Percentiles rank a stretch among this genome's conserved stretches.
phyloP scores from a whole-genome alignment of 2,888 invertebrate genomes.

The Didymodactylos carnosus region DNA sequence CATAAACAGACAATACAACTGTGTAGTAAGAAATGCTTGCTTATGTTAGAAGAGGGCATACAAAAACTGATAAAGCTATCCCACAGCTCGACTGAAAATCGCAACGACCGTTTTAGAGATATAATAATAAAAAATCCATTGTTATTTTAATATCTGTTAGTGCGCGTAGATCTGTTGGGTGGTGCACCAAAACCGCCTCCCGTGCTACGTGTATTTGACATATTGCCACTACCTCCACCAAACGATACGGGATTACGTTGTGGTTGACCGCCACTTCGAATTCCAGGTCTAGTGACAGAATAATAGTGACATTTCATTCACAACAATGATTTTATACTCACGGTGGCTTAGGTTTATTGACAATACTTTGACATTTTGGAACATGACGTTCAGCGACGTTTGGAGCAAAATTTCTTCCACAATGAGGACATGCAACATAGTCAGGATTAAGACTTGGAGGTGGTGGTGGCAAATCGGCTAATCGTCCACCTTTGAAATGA shows the following conservation, averaged over 20 bases:
- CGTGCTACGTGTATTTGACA: too few species aligned
- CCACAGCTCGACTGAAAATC: too few species aligned
- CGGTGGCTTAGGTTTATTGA: slow-evolving; percentile 20
- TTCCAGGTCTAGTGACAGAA: background rate
- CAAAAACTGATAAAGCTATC: too few species aligned
- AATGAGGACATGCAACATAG: slow-evolving; percentile 72
- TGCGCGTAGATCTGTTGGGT: background rate
- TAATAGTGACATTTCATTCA: background rate
- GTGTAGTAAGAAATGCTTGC: too few species aligned
- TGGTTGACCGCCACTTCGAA: background rate
- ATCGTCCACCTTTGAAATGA: slow-evolving; percentile 48
- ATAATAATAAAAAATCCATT: too few species aligned
- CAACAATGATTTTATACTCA: too few species aligned
- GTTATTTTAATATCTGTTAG: too few species aligned
- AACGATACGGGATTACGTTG: too few species aligned
- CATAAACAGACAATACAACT: too few species aligned
- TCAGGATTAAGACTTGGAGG: slow-evolving; percentile 56
- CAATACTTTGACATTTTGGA: slow-evolving; percentile 62
- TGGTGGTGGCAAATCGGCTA: slow-evolving; percentile 61
- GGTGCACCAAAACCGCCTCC: background rate
- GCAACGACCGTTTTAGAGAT: too few species aligned
- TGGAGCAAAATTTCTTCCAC: slow-evolving; percentile 61
- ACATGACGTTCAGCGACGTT: slow-evolving; percentile 62
- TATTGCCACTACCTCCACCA: background rate
- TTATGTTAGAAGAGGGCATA: too few species aligned